These are phyloP conservation scores for Leptonema lineaticorne DNA, from an alignment of 1,140 invertebrate species.

Conservation along the genomic window DNA sequence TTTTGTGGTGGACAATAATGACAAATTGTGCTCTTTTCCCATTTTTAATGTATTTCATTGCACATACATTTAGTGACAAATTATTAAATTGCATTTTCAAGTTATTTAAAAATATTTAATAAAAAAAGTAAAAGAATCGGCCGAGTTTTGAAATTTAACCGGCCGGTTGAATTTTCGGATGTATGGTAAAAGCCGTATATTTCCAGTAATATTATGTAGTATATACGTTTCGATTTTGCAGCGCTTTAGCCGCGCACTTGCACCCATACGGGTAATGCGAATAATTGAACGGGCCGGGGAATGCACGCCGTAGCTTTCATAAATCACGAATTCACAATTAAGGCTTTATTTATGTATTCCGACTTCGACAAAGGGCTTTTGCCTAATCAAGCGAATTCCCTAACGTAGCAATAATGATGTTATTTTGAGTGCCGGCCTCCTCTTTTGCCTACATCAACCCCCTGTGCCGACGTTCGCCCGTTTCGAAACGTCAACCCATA, in stretches of 20 bases:
- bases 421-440: conserved; percentile 25
- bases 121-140: no score
- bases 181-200: no score
- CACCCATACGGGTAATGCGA: background rate
- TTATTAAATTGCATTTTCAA: background rate
- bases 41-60: background rate
- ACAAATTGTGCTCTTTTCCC: background rate
- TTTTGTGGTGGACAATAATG: background rate
- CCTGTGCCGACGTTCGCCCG: background rate
- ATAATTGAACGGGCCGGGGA: background rate
- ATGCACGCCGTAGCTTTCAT: conserved; percentile 11
- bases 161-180: no score
- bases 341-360: conserved; percentile 31
- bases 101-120: no score
- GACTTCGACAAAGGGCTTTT: conserved; percentile 35
- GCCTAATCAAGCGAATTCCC: conserved; percentile 34
- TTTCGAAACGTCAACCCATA: conserved; percentile 24
- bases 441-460: no score
- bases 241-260: background rate
- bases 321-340: conserved; percentile 30
- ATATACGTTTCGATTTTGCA: no score
- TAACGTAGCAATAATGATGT: conserved; percentile 35
- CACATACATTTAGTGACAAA: background rate
- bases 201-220: no score
- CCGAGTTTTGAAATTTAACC: no score